Percentiles rank a stretch among this genome's conserved stretches.
Conservation (phyloP, 2,113 vertebrate species). For the Jaculus jaculus region DNA sequence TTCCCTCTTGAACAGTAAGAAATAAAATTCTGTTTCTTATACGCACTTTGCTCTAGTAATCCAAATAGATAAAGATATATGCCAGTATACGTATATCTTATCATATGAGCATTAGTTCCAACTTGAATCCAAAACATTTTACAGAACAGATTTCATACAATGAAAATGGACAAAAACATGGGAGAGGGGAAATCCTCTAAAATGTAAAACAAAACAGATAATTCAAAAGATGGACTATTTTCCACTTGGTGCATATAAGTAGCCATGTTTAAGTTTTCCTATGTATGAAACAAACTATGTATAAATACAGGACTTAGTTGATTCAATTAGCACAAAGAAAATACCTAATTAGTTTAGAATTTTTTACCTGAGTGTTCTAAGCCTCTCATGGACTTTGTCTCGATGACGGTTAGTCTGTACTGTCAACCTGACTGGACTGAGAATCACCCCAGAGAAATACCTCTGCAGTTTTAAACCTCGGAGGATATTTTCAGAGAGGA, state of each 20-base stretch:
- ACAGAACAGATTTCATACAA: neutral
- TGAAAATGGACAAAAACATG: slow-evolving; percentile 9
- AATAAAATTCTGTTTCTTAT: neutral
- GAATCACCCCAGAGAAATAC: neutral
- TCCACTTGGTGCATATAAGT: neutral
- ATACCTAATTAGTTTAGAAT: neutral
- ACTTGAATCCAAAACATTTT: slow-evolving; percentile 19
- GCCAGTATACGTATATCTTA: neutral
- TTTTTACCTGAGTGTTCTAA: neutral
- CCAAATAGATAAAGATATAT: neutral
- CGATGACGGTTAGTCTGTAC: neutral
- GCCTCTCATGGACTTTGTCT: neutral
- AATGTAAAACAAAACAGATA: neutral
- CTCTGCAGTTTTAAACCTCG: too few species aligned
- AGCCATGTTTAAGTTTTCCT: neutral
- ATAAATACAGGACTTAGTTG: neutral
- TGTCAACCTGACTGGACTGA: neutral
- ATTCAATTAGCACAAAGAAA: neutral
- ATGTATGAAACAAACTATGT: neutral
- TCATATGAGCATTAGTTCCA: neutral
- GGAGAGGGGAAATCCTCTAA: neutral
- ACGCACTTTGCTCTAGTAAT: neutral
- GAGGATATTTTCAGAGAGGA: neutral
- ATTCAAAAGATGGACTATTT: neutral
- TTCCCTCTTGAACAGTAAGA: neutral